phyloP scores from a whole-genome alignment of 2,797 vertebrate genomes.

The Nyctibius grandis region DNA sequence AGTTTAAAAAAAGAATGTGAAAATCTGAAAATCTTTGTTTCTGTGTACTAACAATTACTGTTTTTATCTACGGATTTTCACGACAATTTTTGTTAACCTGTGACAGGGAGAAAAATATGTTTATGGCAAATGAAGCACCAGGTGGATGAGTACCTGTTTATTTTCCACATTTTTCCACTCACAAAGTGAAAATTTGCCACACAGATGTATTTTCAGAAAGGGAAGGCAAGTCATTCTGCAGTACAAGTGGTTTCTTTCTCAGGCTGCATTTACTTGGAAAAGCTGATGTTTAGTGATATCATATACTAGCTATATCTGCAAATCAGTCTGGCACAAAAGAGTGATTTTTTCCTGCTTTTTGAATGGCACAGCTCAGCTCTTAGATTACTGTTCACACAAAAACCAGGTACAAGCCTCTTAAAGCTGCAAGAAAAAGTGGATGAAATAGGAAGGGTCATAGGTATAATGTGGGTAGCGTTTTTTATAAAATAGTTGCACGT shows the following conservation, averaged over 20 bases:
- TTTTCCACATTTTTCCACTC: neutral
- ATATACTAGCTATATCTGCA: neutral
- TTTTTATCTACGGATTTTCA: neutral
- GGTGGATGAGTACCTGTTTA: neutral
- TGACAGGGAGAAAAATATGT: neutral
- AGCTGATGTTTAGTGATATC: neutral
- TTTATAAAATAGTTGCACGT: neutral
- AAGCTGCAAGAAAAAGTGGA: neutral
- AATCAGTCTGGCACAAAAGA: neutral
- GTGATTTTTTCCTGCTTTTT: neutral
- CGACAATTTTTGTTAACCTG: neutral
- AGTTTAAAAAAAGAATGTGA: neutral
- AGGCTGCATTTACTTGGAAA: neutral
- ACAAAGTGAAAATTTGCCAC: neutral
- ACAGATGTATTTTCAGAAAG: neutral
- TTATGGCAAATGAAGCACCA: neutral
- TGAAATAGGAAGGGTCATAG: neutral
- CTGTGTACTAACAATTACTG: neutral
- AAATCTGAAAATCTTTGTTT: neutral
- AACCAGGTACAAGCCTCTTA: neutral
- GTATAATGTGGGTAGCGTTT: neutral
- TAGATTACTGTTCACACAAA: constrained; percentile 17
- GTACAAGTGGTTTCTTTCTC: neutral
- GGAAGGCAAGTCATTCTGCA: neutral
- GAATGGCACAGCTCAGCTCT: neutral